Conservation (phyloP, 2,888 invertebrate genomes). For the Metalampra italica region DNA sequence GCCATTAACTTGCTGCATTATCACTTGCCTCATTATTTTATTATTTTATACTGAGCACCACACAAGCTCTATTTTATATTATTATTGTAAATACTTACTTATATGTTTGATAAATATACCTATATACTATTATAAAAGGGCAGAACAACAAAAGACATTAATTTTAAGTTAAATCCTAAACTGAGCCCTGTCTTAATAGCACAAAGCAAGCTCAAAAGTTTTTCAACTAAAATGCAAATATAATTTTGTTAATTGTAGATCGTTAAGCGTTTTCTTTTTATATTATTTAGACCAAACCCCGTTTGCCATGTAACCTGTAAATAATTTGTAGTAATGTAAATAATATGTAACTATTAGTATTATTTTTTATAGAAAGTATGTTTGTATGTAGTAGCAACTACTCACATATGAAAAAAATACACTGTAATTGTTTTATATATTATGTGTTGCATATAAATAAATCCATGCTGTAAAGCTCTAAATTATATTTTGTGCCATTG, state of each 20-base stretch:
- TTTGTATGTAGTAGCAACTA: conserved; percentile 29
- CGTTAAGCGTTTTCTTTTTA: conserved; percentile 25
- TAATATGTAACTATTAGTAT: conserved; percentile 1
- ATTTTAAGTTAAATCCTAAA: conserved; percentile 21
- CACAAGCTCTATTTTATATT: background rate
- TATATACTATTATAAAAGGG: conserved; percentile 26
- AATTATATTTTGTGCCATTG: conserved; percentile 56
- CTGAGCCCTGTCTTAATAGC: conserved; percentile 30
- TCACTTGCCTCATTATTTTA: conserved; percentile 7
- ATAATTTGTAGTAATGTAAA: conserved; percentile 32
- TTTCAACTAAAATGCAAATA: conserved; percentile 40
- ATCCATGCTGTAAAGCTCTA: conserved; percentile 34
- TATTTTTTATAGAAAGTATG: conserved; percentile 16
- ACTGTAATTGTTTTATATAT: conserved; percentile 14
- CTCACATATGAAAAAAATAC: conserved; percentile 15
- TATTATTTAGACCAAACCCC: conserved; percentile 52
- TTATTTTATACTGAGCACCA: background rate
- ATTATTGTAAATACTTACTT: conserved; percentile 7
- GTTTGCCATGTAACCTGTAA: conserved; percentile 67
- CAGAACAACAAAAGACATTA: conserved; percentile 39
- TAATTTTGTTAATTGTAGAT: conserved; percentile 19
- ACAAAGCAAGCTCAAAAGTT: conserved; percentile 42
- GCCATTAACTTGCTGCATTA: conserved; percentile 3
- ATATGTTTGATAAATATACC: conserved; percentile 1
- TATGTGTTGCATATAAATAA: conserved; percentile 6